These are phyloP conservation scores for Thomomys bottae DNA, from an alignment of 2,113 vertebrate species.

Conservation along the genomic window DNA sequence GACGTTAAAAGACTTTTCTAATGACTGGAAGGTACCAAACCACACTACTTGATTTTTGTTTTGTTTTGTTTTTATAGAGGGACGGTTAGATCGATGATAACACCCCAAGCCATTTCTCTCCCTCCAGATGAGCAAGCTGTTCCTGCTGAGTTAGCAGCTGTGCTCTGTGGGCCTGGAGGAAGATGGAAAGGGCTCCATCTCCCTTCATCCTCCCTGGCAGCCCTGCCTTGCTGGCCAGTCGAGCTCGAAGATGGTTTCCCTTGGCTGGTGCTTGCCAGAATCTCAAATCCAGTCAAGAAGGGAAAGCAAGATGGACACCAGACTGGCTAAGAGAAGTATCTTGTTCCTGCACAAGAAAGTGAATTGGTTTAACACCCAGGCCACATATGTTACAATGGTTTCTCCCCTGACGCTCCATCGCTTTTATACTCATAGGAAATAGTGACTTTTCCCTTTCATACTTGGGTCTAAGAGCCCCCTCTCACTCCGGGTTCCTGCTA, in stretches of 20 bases:
- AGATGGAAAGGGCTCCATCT: not conserved
- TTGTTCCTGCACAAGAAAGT: not conserved
- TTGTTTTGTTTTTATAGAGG: not conserved
- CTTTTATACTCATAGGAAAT: conserved; percentile 49
- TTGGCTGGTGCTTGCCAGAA: not conserved
- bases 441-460: conserved; percentile 34
- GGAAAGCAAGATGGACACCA: not conserved
- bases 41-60: not conserved
- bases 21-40: conserved; percentile 11
- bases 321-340: not conserved
- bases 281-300: not conserved
- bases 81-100: too few relatives aligned
- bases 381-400: not conserved
- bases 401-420: conserved; percentile 19
- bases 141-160: not conserved
- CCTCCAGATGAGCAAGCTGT: not conserved
- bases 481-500: conserved; percentile 61
- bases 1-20: conserved; percentile 41
- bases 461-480: conserved; percentile 23
- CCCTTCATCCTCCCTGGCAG: not conserved
- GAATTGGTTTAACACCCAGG: not conserved
- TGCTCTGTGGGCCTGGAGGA: not conserved
- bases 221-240: not conserved
- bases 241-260: not conserved
- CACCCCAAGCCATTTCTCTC: not conserved